Evolutionary conservation across 2,888 invertebrate species (phyloP), one percentile per base, ranked within the genome.

Genomic region (Anagyrus pseudococci): DNA sequence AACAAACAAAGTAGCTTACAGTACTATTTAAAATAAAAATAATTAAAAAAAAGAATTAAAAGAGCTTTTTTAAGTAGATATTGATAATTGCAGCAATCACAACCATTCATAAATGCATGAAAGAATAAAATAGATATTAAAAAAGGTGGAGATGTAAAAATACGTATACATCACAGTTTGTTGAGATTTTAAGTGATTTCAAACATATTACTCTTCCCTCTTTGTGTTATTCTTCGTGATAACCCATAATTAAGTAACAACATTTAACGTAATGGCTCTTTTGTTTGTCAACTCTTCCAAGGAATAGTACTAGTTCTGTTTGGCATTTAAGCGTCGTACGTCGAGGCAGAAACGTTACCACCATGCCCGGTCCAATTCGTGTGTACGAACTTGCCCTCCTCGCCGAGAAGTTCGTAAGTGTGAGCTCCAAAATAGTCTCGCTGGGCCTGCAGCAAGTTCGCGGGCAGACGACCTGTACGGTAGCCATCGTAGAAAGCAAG

Each of bases 361-460:
- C 99, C 99, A 72, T 93, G 94, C 15, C 99, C 99, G 10, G 98
- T 99, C 99, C 99, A 99, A 84, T 99, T 98, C 67, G 98, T 98
- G 82, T 99, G 99, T 2, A 94, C 87, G 78, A 91, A 98, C 71
- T 87, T 87, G 3, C 97, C 98, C 47, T 97, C 97, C 67, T 91
- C 84, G 4, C 85, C 86, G 58, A 95, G 82, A 58, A 97, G 81
- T 83, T 99, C 98, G 77, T 99, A 99, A 0, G 98, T 99, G 81
- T 99, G 99, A 0, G 99, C 98, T 1, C 99, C 99, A 77, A 99
- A 99, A 81, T 96, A 99, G 81, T 99, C 99, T 40, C 99, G 85
- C 81, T 98, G 98, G 0, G 98, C 96, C 86, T 98, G 98, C 62
- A 98, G 84, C 62, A 99, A 84, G 82, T 99, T 99, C 6, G 99